Evolutionary conservation across 2,797 vertebrate species (phyloP), one percentile per base, ranked within the genome.

Genomic region (Poecilia gillii): DNA sequence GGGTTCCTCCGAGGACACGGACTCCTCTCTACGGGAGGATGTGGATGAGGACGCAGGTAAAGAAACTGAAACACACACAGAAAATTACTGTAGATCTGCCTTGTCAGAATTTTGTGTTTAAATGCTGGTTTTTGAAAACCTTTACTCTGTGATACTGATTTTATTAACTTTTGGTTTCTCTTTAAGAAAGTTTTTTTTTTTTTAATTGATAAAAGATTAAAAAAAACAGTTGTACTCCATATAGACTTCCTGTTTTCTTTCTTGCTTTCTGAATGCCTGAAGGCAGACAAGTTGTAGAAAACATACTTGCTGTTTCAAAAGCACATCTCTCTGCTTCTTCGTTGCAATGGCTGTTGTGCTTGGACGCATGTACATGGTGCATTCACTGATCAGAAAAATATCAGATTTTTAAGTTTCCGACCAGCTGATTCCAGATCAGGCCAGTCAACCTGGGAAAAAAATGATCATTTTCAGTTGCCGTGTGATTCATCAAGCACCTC

Each of bases 31-130:
- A 8, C 91, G 90, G 53, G 90, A 84, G 57, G 92, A 94, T 82
- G 87, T 90, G 66, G 93, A 94, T 76, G 92, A 94, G 75, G 90
- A 92, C 70, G 77, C 93, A 95, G 95, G 96, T 96, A 95, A 92
- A 91, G 20, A 76, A 74, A 64, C 39, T 28, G 23, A 5, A 41
- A 68, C 64, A 45, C 14, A 66, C 25, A 25, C 18, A 41, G 36
- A 28, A 28, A 1, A 18, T 72, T 28, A 18, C 9, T 71, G 13
- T 31, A 7, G 16, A 28, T 46, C 1, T 72, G 25, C 23, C 14
- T 6, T 13, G 39, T 70, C 66, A n/a, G 39, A 71, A 71, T 45
- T 46, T 46, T 8, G 68, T 28, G 43, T 3, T 53, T 53, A 53
- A 53, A 11, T 53, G 25, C 13, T 72, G 25, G 3, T 72, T 16